phyloP scores from a whole-genome alignment of 2,113 vertebrate species.

The Dicrurus megarhynchus region DNA sequence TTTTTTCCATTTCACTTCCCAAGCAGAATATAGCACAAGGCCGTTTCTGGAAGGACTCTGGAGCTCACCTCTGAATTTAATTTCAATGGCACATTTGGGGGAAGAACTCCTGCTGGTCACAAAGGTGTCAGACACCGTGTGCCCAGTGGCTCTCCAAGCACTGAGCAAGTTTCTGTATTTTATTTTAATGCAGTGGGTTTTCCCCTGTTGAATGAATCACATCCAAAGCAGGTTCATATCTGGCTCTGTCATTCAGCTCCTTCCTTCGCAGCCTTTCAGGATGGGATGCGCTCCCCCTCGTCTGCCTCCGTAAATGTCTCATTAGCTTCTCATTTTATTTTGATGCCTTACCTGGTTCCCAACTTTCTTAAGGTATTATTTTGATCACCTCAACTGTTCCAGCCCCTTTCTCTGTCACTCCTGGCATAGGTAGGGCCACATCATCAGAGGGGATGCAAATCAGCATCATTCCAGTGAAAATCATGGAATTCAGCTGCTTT shows the following conservation, averaged over 20 bases:
- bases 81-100: neutral
- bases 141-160: neutral
- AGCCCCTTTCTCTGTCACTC: neutral
- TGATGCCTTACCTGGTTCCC: neutral
- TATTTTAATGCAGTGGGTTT: neutral
- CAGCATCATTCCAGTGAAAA: neutral
- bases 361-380: neutral
- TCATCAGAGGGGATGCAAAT: neutral
- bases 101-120: neutral
- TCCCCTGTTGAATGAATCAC: neutral
- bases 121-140: accelerated
- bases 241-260: neutral
- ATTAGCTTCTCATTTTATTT: neutral
- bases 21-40: neutral
- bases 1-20: neutral
- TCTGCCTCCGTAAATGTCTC: neutral
- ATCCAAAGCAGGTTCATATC: neutral
- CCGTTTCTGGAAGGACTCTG: neutral
- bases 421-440: neutral
- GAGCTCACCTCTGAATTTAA: neutral
- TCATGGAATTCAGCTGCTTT: neutral
- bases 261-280: neutral
- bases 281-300: neutral
- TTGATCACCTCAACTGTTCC: neutral
- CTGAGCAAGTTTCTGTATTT: neutral